A percentile compares a stretch with the other conserved stretches of the same genome.
phyloP scores from a whole-genome alignment of 1,140 invertebrate species.

The Drosophila lacteicornis region DNA sequence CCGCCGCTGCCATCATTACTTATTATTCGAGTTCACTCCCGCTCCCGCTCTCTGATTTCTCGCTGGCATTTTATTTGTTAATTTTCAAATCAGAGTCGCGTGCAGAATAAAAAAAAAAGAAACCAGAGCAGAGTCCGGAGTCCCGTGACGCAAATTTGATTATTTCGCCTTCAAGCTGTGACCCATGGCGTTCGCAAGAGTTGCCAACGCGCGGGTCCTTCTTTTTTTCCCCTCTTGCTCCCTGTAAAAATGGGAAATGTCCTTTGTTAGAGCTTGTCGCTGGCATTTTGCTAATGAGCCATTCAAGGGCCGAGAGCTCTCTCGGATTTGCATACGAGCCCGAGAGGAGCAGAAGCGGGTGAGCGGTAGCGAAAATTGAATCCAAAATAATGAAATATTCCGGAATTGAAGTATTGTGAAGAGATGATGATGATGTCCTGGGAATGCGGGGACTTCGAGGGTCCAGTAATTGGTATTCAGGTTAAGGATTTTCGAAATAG shows the following conservation, averaged over 20 bases:
- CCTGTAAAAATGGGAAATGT: constrained; percentile 8
- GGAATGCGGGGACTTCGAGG: background rate
- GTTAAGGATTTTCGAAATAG: background rate
- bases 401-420: constrained; percentile 8
- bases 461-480: constrained; percentile 5
- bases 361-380: constrained; percentile 5
- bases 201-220: constrained; percentile 18
- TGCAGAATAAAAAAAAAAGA: constrained; percentile 10
- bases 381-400: constrained; percentile 27
- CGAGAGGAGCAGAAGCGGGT: background rate
- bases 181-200: constrained; percentile 28
- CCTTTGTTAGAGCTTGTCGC: constrained; percentile 34
- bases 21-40: constrained; percentile 50
- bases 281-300: constrained; percentile 62
- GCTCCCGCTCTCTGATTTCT: constrained; percentile 1
- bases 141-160: constrained; percentile 75
- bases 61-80: constrained; percentile 74
- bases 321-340: constrained; percentile 36
- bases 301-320: constrained; percentile 45
- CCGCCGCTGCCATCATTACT: constrained; percentile 76
- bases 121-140: constrained; percentile 5
- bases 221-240: background rate
- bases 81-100: constrained; percentile 77
- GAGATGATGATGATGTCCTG: background rate
- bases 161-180: constrained; percentile 66